Conservation (phyloP, 2,888 invertebrate genomes). For the Eupithecia subumbrata region DNA sequence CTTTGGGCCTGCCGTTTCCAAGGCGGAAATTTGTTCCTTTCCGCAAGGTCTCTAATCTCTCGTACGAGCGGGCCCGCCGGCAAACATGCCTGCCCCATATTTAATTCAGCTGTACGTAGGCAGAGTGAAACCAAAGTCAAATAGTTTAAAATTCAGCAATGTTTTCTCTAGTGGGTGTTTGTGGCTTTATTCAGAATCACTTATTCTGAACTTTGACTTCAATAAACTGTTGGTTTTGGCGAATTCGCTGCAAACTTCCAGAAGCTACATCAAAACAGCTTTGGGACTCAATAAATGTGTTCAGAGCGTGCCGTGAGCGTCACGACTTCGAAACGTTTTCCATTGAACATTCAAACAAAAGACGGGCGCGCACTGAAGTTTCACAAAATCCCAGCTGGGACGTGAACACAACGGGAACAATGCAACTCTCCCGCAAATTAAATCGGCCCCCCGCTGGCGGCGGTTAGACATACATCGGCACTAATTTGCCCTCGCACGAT, state of each 20-base stretch:
- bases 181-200: slow-evolving; percentile 5
- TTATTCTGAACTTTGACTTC: slow-evolving; percentile 15
- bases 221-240: slow-evolving; percentile 20
- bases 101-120: slow-evolving; percentile 30
- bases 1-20: slow-evolving; percentile 47
- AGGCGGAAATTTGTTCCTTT: slow-evolving; percentile 53
- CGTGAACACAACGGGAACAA: slow-evolving; percentile 65
- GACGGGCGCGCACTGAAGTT: slow-evolving; percentile 57
- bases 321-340: slow-evolving; percentile 54
- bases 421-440: slow-evolving; percentile 66
- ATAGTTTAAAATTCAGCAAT: slow-evolving; percentile 12
- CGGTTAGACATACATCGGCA: slow-evolving; percentile 66
- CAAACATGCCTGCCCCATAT: slow-evolving; percentile 29
- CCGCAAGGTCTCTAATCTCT: slow-evolving; percentile 48
- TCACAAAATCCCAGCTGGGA: slow-evolving; percentile 57
- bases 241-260: slow-evolving; percentile 30
- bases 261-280: slow-evolving; percentile 41
- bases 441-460: slow-evolving; percentile 58
- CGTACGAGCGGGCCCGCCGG: slow-evolving; percentile 26
- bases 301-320: slow-evolving; percentile 43
- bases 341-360: slow-evolving; percentile 61
- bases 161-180: slow-evolving; percentile 5
- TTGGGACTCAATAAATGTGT: slow-evolving; percentile 60
- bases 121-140: slow-evolving; percentile 21
- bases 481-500: slow-evolving; percentile 67